A percentile compares a stretch with the other conserved stretches of the same genome.
These are phyloP conservation scores for Burhinus bistriatus DNA, from an alignment of 2,113 vertebrate species.

Conservation along the genomic window DNA sequence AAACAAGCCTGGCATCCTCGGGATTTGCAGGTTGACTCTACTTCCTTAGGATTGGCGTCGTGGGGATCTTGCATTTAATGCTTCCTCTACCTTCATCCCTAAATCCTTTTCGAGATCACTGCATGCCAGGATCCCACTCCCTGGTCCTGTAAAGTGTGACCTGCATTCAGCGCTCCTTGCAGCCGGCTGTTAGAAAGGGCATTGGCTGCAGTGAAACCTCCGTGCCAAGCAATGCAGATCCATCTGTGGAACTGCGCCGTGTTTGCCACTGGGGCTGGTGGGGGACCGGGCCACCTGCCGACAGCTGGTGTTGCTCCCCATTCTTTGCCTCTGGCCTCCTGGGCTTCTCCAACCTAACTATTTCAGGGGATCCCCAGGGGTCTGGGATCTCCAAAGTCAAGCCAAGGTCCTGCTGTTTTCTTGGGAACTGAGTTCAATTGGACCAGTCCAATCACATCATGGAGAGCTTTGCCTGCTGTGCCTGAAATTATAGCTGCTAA, in stretches of 20 bases:
- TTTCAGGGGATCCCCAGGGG: not conserved
- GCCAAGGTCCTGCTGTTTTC: not conserved
- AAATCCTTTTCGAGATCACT: not conserved
- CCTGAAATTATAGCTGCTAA: not conserved
- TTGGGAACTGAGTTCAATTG: not conserved
- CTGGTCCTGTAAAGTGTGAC: not conserved
- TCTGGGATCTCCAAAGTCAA: not conserved
- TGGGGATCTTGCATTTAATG: not conserved
- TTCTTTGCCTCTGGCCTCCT: not conserved
- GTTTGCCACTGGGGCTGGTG: not conserved
- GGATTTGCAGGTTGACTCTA: not conserved
- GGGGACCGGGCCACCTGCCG: not conserved
- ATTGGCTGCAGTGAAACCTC: not conserved
- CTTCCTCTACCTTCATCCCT: not conserved
- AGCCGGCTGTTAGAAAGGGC: not conserved
- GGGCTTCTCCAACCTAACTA: not conserved
- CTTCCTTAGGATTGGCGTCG: not conserved
- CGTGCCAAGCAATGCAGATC: fast-evolving
- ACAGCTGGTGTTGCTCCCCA: no score
- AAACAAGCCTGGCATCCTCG: not conserved
- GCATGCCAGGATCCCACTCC: not conserved
- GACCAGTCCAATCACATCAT: not conserved
- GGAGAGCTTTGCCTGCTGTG: not conserved
- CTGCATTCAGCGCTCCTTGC: not conserved
- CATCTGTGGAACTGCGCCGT: not conserved